These are phyloP conservation scores for Geodia barretti DNA, from an alignment of 37 sponge, comb jelly and placozoan genomes.

Conservation along the genomic window DNA sequence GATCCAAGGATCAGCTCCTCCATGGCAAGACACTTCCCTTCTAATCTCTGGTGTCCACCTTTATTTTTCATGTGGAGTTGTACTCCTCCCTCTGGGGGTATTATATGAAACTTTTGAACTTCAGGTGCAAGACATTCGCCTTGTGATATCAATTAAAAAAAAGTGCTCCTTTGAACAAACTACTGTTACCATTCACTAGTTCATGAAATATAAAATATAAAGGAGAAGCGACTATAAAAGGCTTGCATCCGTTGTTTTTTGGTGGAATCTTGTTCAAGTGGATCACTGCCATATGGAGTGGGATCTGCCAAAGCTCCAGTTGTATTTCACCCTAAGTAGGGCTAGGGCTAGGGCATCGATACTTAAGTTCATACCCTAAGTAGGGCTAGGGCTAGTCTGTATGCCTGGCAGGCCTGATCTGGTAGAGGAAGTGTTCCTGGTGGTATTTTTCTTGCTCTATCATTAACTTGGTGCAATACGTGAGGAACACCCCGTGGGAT, in stretches of 20 bases:
- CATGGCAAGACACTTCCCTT: too few species aligned
- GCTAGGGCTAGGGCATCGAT: background rate
- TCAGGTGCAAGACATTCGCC: too few species aligned
- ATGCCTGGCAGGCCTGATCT: slow-evolving; percentile 1
- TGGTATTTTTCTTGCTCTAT: slow-evolving; percentile 20
- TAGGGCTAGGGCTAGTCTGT: background rate
- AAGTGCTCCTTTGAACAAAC: slow-evolving; percentile 13
- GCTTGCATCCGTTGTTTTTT: background rate
- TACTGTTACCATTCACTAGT: slow-evolving; percentile 12
- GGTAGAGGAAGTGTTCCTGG: background rate
- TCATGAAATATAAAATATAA: slow-evolving; percentile 29
- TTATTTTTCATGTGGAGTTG: too few species aligned
- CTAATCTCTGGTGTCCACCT: too few species aligned
- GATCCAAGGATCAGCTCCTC: too few species aligned
- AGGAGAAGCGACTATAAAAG: slow-evolving; percentile 17
- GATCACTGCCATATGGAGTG: slow-evolving; percentile 20
- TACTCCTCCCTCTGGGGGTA: too few species aligned
- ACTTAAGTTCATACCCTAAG: too few species aligned
- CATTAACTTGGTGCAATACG: background rate
- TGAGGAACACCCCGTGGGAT: background rate
- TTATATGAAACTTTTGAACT: too few species aligned
- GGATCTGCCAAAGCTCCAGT: slow-evolving; percentile 13
- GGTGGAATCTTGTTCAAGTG: slow-evolving; percentile 3
- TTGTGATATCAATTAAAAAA: slow-evolving; percentile 27
- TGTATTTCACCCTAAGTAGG: background rate